Conservation (phyloP, 2,113 vertebrate species). For the Mesitornis unicolor region DNA sequence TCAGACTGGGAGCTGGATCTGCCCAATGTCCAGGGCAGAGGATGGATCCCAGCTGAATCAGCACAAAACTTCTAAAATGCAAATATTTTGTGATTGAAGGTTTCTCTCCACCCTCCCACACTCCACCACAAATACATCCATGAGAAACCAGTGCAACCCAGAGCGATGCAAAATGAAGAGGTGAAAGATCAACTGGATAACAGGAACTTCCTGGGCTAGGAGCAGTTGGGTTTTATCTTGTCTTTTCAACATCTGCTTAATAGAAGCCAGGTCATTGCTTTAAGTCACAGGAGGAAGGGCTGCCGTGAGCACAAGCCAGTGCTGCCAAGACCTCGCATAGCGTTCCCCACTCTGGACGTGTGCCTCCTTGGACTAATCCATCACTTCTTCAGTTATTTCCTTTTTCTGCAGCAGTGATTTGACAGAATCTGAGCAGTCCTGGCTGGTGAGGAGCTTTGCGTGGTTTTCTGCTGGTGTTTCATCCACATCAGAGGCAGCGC, state of each 20-base stretch:
- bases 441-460: background rate
- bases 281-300: background rate
- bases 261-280: background rate
- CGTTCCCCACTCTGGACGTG: background rate
- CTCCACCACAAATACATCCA: background rate
- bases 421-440: background rate
- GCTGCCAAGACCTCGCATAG: background rate
- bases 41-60: background rate
- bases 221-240: background rate
- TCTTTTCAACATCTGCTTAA: background rate
- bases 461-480: background rate
- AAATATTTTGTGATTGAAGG: background rate
- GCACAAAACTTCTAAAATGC: background rate
- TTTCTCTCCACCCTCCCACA: background rate
- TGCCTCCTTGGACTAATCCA: background rate
- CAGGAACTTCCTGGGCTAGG: background rate
- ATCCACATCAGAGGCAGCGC: rapidly evolving
- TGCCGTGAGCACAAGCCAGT: rapidly evolving
- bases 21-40: background rate
- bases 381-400: background rate
- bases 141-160: background rate
- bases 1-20: background rate
- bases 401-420: background rate
- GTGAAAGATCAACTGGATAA: background rate
- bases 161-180: background rate